These are phyloP conservation scores for Eubasilissa splendida DNA, from an alignment of 2,888 invertebrate species.

Conservation along the genomic window DNA sequence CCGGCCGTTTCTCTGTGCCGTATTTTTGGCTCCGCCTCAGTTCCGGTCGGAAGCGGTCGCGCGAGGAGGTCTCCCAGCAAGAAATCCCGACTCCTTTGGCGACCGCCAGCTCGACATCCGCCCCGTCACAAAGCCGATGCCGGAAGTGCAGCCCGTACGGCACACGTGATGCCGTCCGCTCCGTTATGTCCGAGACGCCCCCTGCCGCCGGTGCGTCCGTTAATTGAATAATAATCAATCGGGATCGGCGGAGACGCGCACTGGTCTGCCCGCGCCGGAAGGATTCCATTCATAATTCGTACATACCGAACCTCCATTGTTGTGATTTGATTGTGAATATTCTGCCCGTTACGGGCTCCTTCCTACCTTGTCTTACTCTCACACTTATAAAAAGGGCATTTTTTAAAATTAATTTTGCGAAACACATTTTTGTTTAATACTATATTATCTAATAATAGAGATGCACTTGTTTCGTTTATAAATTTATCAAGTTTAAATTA, in stretches of 20 bases:
- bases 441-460: too few species aligned
- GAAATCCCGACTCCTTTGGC: background rate
- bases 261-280: slow-evolving; percentile 2
- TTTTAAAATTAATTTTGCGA: too few species aligned
- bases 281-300: slow-evolving; percentile 25
- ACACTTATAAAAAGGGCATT: too few species aligned
- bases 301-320: too few species aligned
- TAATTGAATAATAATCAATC: slow-evolving; percentile 43
- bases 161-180: slow-evolving; percentile 14
- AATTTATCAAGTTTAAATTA: too few species aligned
- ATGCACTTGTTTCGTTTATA: too few species aligned
- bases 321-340: too few species aligned
- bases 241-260: slow-evolving; percentile 7
- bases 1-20: background rate
- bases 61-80: slow-evolving; percentile 7
- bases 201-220: slow-evolving; percentile 1
- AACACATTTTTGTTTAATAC: too few species aligned
- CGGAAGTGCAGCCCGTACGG: slow-evolving; percentile 26
- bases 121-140: slow-evolving; percentile 22
- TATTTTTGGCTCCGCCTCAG: slow-evolving; percentile 1
- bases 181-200: slow-evolving; percentile 20
- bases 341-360: too few species aligned
- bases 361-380: too few species aligned
- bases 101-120: slow-evolving; percentile 22
- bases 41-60: slow-evolving; percentile 19